A percentile compares a stretch with the other conserved stretches of the same genome.
phyloP scores from a whole-genome alignment of 2,888 invertebrate genomes.

The Campaea margaritaria region DNA sequence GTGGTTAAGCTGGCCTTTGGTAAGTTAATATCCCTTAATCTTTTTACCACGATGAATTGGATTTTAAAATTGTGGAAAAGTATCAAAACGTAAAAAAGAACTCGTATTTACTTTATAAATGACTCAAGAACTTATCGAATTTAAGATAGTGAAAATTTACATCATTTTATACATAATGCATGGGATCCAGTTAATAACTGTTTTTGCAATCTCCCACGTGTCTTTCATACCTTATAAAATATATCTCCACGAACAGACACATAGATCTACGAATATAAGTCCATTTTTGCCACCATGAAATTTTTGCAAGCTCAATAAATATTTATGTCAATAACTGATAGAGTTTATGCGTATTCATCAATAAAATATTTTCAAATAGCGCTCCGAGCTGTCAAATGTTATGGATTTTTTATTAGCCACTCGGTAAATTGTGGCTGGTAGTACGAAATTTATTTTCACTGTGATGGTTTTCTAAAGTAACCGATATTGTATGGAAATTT shows the following conservation, averaged over 20 bases:
- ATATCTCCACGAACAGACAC: neutral
- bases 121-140: too few relatives aligned
- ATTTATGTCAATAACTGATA: slow-evolving; percentile 32
- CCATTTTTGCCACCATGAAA: slow-evolving; percentile 10
- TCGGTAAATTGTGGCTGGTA: slow-evolving; percentile 20
- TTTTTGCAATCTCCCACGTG: neutral
- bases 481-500: too few relatives aligned
- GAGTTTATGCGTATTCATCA: slow-evolving; percentile 31
- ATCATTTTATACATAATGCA: too few relatives aligned
- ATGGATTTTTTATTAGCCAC: slow-evolving; percentile 31
- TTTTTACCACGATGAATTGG: neutral
- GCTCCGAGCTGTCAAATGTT: slow-evolving; percentile 32
- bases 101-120: too few relatives aligned
- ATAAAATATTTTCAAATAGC: slow-evolving; percentile 34
- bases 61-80: too few relatives aligned
- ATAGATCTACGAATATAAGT: slow-evolving; percentile 1
- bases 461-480: neutral
- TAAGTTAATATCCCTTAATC: slow-evolving; percentile 7
- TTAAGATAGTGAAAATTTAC: too few relatives aligned
- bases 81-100: too few relatives aligned
- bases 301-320: slow-evolving; percentile 28
- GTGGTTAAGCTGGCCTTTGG: slow-evolving; percentile 11
- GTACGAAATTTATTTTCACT: neutral
- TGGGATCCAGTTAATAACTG: neutral
- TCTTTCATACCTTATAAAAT: neutral